A percentile compares a stretch with the other conserved stretches of the same genome.
Conservation (phyloP, 2,888 invertebrate species). For the Clostera curtula region DNA sequence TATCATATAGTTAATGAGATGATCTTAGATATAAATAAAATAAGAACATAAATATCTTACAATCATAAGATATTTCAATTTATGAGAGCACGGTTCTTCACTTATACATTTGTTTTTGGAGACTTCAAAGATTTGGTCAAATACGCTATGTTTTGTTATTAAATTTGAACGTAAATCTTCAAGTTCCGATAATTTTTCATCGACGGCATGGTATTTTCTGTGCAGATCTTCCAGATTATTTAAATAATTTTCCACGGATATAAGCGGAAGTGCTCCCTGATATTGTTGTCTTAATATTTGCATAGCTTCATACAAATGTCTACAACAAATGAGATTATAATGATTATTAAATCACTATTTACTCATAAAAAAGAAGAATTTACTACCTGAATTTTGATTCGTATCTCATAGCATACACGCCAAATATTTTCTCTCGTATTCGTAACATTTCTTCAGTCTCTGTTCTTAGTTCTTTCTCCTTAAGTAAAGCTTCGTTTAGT, state of each 20-base stretch:
- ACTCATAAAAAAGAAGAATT: neutral
- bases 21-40: conserved; percentile 1
- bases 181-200: conserved; percentile 51
- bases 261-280: conserved; percentile 52
- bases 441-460: conserved; percentile 56
- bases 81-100: conserved; percentile 47
- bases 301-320: conserved; percentile 54
- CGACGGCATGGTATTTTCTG: conserved; percentile 37
- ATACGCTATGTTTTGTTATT: conserved; percentile 52
- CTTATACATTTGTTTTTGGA: conserved; percentile 46
- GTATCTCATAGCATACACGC: conserved; percentile 49
- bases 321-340: conserved; percentile 22
- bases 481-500: conserved; percentile 42
- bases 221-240: conserved; percentile 44
- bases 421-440: conserved; percentile 54
- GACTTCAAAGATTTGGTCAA: conserved; percentile 51
- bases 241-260: conserved; percentile 51
- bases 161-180: conserved; percentile 48
- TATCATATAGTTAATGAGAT: too few relatives aligned
- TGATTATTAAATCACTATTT: neutral
- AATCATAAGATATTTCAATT: conserved; percentile 41
- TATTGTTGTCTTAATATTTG: conserved; percentile 58
- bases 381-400: conserved; percentile 57
- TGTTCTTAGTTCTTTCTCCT: conserved; percentile 48
- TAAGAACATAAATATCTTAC: conserved; percentile 24